Evolutionary conservation across 2,113 vertebrate genomes (phyloP).

Genomic region (Trematomus loennbergii): DNA sequence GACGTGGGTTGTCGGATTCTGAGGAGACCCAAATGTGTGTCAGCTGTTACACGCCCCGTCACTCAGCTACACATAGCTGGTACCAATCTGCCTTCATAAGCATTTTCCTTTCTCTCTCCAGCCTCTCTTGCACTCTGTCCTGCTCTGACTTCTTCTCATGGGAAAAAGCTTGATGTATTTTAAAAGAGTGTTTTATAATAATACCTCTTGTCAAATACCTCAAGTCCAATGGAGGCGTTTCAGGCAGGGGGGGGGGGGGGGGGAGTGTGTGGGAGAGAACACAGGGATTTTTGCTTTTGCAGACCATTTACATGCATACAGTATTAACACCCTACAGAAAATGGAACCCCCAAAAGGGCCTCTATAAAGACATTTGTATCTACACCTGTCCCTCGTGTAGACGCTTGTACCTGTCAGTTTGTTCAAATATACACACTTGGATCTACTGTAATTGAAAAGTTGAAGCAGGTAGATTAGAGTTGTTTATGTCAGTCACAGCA

Average conservation of each 20-base stretch:
- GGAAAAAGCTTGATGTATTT: background rate
- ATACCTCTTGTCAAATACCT: too few relatives aligned
- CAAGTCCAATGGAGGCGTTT: too few relatives aligned
- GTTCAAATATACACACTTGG: background rate
- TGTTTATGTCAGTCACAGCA: background rate
- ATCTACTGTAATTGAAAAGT: background rate
- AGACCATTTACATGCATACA: too few relatives aligned
- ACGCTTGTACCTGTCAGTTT: background rate
- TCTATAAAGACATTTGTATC: background rate
- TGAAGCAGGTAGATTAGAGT: background rate
- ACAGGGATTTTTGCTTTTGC: too few relatives aligned
- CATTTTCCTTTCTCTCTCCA: constrained; percentile 20
- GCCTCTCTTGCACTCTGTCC: background rate
- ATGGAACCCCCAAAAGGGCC: too few relatives aligned
- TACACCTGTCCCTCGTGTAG: background rate
- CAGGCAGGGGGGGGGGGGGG: too few relatives aligned
- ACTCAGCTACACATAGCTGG: constrained; percentile 23
- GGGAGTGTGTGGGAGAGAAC: too few relatives aligned
- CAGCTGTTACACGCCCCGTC: constrained; percentile 41
- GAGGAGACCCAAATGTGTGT: constrained; percentile 32
- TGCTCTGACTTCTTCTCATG: background rate
- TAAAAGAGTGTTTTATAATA: background rate
- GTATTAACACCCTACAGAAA: too few relatives aligned
- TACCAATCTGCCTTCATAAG: constrained; percentile 16
- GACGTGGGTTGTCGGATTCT: constrained; percentile 24